A percentile compares a stretch with the other conserved stretches of the same genome.
Evolutionary conservation across 1,140 invertebrate genomes (phyloP).

Genomic region (Macrobrachium rosenbergii): DNA sequence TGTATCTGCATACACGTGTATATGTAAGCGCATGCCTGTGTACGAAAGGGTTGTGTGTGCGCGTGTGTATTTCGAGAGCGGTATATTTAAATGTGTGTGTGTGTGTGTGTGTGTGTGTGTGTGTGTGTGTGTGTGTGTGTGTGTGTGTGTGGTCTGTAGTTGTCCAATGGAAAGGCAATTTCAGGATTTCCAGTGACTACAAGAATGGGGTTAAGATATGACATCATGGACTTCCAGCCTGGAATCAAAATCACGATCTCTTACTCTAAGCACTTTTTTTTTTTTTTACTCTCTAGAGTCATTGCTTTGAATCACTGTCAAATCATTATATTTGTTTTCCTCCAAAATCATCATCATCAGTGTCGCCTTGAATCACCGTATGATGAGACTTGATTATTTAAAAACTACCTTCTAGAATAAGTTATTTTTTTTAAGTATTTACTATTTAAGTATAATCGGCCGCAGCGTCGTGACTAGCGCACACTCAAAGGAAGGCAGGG

Average conservation of each 20-base stretch:
- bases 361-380: background rate
- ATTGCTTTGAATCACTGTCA: no score
- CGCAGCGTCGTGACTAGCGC: constrained; percentile 40
- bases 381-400: background rate
- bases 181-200: no score
- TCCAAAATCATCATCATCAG: constrained; percentile 25
- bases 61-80: background rate
- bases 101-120: constrained; percentile 31
- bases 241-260: background rate
- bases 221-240: no score
- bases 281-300: background rate
- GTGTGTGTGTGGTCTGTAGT: background rate
- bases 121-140: background rate
- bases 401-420: no score
- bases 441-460: constrained; percentile 47
- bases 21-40: constrained; percentile 20
- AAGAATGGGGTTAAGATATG: no score
- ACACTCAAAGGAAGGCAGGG: constrained; percentile 29
- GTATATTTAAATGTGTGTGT: background rate
- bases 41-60: background rate
- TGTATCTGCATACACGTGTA: constrained; percentile 19
- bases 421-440: constrained; percentile 28
- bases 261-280: background rate
- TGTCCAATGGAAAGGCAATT: no score
- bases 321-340: constrained; percentile 15